Evolutionary conservation across 1,140 invertebrate genomes (phyloP).

Genomic region (Homarus americanus): DNA sequence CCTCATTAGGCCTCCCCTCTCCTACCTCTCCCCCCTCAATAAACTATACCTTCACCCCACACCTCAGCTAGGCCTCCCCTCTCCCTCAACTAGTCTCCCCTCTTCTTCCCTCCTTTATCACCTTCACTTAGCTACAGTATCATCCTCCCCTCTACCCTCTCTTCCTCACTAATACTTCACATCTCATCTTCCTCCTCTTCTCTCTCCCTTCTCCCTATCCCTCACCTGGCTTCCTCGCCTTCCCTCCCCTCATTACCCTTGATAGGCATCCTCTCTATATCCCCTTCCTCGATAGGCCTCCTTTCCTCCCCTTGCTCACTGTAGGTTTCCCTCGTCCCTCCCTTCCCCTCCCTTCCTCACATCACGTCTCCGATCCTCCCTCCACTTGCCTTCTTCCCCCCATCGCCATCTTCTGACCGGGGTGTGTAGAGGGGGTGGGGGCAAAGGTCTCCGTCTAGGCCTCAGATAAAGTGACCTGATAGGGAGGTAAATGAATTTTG

Average conservation of each 20-base stretch:
- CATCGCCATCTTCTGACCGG: not conserved
- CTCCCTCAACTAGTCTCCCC: not conserved
- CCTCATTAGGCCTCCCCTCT: too few relatives aligned
- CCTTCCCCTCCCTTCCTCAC: not conserved
- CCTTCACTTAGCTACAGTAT: not conserved
- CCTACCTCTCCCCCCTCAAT: too few relatives aligned
- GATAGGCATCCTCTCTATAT: not conserved
- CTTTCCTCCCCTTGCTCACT: not conserved
- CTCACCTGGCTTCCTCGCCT: too few relatives aligned
- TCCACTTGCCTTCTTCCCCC: not conserved
- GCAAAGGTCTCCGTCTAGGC: not conserved
- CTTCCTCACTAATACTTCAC: not conserved
- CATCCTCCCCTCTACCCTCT: not conserved
- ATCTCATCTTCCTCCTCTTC: not conserved
- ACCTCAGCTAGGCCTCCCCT: not conserved
- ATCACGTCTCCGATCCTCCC: too few relatives aligned
- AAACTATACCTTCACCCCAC: too few relatives aligned
- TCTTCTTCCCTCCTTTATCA: not conserved
- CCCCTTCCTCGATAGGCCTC: not conserved
- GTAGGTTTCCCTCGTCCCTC: not conserved
- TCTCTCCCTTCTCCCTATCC: not conserved
- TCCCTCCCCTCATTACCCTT: not conserved
- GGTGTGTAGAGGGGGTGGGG: not conserved
- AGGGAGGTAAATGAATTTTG: constrained; percentile 2
- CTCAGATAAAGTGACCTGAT: constrained; percentile 21